Conservation (phyloP, 2,797 vertebrate species). For the Parotocinclus haroldoi region DNA sequence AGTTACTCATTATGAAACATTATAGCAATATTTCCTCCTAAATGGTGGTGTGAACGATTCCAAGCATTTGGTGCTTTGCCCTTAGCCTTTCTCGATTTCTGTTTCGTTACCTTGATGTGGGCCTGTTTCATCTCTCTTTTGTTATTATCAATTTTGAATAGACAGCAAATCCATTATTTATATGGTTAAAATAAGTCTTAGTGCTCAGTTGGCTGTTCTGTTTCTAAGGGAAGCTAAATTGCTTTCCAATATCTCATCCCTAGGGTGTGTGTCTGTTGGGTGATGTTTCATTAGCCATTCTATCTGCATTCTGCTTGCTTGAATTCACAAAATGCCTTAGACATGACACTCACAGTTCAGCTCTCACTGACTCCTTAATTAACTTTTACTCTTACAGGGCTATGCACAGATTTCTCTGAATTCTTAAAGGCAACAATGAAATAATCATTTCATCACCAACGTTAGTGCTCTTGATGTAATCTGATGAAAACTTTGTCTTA, state of each 20-base stretch:
- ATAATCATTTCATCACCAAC: background rate
- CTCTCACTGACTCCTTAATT: slow-evolving; percentile 34
- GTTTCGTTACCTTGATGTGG: background rate
- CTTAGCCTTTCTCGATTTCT: background rate
- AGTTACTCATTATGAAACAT: slow-evolving; percentile 5
- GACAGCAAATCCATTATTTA: slow-evolving; percentile 9
- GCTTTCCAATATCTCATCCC: slow-evolving; percentile 17
- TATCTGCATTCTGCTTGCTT: slow-evolving; percentile 25
- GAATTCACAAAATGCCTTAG: slow-evolving; percentile 20
- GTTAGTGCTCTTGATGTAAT: background rate
- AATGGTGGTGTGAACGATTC: background rate
- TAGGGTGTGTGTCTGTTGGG: slow-evolving; percentile 9
- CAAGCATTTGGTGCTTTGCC: slow-evolving; percentile 1
- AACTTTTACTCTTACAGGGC: slow-evolving; percentile 27
- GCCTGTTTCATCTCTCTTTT: background rate
- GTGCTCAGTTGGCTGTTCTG: slow-evolving; percentile 5
- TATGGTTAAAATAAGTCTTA: slow-evolving; percentile 23
- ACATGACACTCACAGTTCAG: slow-evolving; percentile 18
- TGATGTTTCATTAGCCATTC: slow-evolving; percentile 34
- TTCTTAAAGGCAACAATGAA: background rate
- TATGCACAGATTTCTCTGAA: slow-evolving; percentile 13
- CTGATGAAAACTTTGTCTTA: no score
- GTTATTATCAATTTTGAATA: slow-evolving; percentile 10
- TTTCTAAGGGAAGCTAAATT: slow-evolving; percentile 44
- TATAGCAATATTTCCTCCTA: background rate